Evolutionary conservation across 2,113 vertebrate genomes (phyloP), one percentile per base, ranked within the genome.

Genomic region (Procavia capensis): DNA sequence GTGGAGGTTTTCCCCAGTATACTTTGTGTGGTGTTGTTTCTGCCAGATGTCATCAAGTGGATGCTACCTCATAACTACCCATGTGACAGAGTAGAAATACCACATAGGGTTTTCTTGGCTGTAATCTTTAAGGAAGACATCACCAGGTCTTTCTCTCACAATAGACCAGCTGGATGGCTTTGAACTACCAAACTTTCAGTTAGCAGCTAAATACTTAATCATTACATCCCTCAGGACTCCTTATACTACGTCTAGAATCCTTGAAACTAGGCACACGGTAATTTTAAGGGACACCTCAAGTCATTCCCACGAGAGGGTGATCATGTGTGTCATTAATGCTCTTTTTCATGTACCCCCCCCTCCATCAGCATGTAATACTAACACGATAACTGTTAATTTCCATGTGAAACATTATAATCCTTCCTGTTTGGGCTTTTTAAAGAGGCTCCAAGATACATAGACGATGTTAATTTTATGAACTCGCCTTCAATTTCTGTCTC

Each of bases 391-490:
- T 81, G 68, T 93, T 90, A 84, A 61, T 81, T n/a, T 91, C 47
- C 59, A 68, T 16, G 54, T 39, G 50, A 85, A 57, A 36, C 57
- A 59, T 85, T 85, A 88, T 6, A 94, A 75, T 83, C 29, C 19
- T 93, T 94, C 76, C 78, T 74, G 11, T 63, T 91, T 92, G 72
- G 16, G 41, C 8, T 91, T 20, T 81, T 92, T 80, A 80, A 95
- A 90, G 63, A 90, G 36, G 34, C 22, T 86, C 64, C 76, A 78
- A 78, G 92, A 85, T 95, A 80, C 54, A 29, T 43, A 79, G 47
- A 86, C 16, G 14, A 70, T 92, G 25, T 95, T 94, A 92, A 80
- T 90, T 95, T 93, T 95, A 72, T 93, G 88, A 95, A 91, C 72
- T 85, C 61, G 64, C 93, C 83, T 90, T 95, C 72, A 83, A 63